A percentile compares a stretch with the other conserved stretches of the same genome.
Evolutionary conservation across 2,797 vertebrate species (phyloP).

Genomic region (Acridotheres tristis): DNA sequence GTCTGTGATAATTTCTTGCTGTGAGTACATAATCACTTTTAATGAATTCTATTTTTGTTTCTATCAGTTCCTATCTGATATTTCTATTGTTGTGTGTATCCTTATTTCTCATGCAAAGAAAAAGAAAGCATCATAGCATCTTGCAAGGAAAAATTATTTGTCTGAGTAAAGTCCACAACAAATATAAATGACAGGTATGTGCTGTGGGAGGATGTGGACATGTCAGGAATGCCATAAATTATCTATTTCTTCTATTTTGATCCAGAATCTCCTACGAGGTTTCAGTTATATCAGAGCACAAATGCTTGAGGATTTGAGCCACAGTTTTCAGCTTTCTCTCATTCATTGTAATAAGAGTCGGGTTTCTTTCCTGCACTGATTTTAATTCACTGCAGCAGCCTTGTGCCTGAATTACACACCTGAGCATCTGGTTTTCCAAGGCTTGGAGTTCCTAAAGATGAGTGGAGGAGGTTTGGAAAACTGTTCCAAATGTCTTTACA

Average conservation of each 20-base stretch:
- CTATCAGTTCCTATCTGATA: background rate
- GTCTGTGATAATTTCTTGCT: background rate
- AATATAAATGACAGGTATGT: background rate
- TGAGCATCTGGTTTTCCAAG: background rate
- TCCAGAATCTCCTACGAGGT: background rate
- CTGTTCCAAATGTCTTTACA: background rate
- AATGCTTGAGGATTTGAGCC: background rate
- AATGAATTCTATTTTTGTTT: background rate
- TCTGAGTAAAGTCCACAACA: background rate
- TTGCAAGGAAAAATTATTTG: background rate
- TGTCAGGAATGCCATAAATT: background rate
- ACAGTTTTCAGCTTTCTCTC: background rate
- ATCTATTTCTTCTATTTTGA: background rate
- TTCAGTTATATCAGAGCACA: background rate
- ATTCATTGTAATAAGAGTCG: background rate
- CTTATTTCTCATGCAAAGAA: background rate
- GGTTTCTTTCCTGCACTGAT: background rate
- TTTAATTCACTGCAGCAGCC: background rate
- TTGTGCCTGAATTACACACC: background rate
- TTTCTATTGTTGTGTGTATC: background rate
- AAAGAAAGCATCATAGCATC: background rate
- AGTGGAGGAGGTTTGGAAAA: background rate
- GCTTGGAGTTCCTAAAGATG: background rate
- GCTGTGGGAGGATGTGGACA: background rate
- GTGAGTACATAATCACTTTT: background rate